Conservation (phyloP, 2,888 invertebrate species). For the Electrophaes corylata region DNA sequence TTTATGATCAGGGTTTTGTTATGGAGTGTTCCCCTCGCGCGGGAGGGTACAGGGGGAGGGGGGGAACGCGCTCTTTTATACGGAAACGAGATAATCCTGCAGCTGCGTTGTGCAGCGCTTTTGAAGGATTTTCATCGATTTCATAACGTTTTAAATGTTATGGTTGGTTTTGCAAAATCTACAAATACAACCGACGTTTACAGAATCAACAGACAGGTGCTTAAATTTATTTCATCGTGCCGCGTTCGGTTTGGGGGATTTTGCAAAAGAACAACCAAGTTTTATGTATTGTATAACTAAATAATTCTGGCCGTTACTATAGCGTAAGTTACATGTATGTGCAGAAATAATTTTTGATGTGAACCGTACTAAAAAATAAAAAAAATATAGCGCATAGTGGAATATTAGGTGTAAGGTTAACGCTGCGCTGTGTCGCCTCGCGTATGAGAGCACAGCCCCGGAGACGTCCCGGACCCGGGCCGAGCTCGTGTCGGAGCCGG, state of each 20-base stretch:
- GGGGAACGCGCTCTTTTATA: background rate
- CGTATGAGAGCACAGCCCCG: slow-evolving; percentile 18
- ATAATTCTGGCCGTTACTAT: slow-evolving; percentile 49
- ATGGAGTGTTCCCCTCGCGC: background rate
- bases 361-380: slow-evolving; percentile 55
- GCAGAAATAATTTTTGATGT: slow-evolving; percentile 63
- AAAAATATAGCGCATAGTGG: slow-evolving; percentile 40
- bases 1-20: slow-evolving; percentile 32
- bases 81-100: background rate
- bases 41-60: background rate
- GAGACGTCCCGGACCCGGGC: background rate
- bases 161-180: slow-evolving; percentile 17
- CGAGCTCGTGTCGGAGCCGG: too few species aligned
- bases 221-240: too few species aligned
- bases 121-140: slow-evolving; percentile 3
- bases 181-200: slow-evolving; percentile 3
- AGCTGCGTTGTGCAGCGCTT: background rate
- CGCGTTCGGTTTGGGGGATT: slow-evolving; percentile 12
- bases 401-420: slow-evolving; percentile 42
- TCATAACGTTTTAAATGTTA: slow-evolving; percentile 11
- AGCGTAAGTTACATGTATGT: slow-evolving; percentile 61
- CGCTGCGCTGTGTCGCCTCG: slow-evolving; percentile 34
- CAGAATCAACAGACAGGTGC: background rate
- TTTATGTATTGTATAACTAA: slow-evolving; percentile 28
- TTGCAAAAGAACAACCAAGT: slow-evolving; percentile 23